Evolutionary conservation across 2,888 invertebrate genomes (phyloP), one percentile per base, ranked within the genome.

Genomic region (Plutella xylostella): DNA sequence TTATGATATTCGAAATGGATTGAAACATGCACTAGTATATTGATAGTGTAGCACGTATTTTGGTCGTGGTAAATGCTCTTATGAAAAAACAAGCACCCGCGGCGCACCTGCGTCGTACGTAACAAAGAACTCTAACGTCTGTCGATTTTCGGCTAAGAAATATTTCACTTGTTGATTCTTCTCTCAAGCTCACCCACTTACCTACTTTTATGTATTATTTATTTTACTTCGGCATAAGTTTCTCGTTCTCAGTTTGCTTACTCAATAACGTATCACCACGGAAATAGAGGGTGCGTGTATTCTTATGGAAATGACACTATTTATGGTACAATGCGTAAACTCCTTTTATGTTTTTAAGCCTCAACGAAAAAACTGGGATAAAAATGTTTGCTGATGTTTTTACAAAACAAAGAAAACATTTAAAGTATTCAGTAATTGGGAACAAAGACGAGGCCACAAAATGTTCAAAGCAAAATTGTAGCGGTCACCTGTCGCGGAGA

Each of bases 121-220:
- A 69, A 74, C 72, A 75, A 76, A 71, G 55, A 64, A 72, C 61
- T 63, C 68, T 69, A 71, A 72, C 63, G 69, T 65, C 63, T 68
- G 64, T 64, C 68, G 67, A 75, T 72, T 72, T 75, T 74, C 65
- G 67, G 57, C 68, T 66, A 72, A 72, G 69, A 72, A 73, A 75
- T 74, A 74, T 72, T 72, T 72, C 75, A 77, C 77, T 75, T 77
- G 77, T 76, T 77, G 77, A 76, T 69, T 72, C 68, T 58, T 51
- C 60, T 61, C 63, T 60, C 58, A 58, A 60, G 56, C 55, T 60
- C n/a, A n/a, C 18, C 61, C 56, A 62, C 62, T 62, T 61, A 61
- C 62, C 55, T 60, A 58, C 55, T 54, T 59, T 65, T 61, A 63
- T 64, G 65, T 66, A 60, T 67, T 68, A 67, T 65, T 67, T 68